Evolutionary conservation across 2,888 invertebrate genomes (phyloP), one percentile per base, ranked within the genome.

Genomic region (Heliconius aoede): DNA sequence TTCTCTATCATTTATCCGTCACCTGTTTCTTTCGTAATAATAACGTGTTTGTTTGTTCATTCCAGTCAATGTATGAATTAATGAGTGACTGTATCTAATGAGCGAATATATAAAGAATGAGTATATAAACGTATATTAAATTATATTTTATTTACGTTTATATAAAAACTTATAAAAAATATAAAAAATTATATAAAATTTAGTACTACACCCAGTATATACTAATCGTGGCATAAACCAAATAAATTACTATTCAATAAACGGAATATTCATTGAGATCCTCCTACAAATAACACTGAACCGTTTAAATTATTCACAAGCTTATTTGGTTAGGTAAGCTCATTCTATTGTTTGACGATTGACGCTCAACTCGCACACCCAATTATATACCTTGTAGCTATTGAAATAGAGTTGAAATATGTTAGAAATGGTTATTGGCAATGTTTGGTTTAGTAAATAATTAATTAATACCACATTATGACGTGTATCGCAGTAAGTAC

Each of bases 291-390:
- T 69, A 69, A 69, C 69, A 69, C 55, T 46, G 30, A 55, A 55
- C 32, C 55, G 69, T 8, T 69, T 69, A 69, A 69, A 69, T 69
- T 69, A 69, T 69, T 55, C 69, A 69, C 51, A 32, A 15, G 69
- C 69, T 69, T 69, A 69, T 69, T 69, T 69, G 69, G 69, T 69
- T 69, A 69, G 69, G 51, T 30, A 69, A 69, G 69, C 69, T 55
- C n/a, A 24, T 32, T 55, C 69, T 32, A 69, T 69, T 69, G 69
- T 69, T 55, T 32, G 30, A 69, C 55, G n/a, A 55, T 69, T 69
- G 51, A 51, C 51, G n/a, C 3, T 15, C 55, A 15, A 69, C 7
- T n/a, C 11, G n/a, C n/a, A 13, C 7, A n/a, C 9, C 3, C 51
- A 7, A 51, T 69, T 30, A 13, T 4, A 7, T 8, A 24, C 46